Evolutionary conservation across 2,888 invertebrate species (phyloP).

Genomic region (Cyaniris semiargus): DNA sequence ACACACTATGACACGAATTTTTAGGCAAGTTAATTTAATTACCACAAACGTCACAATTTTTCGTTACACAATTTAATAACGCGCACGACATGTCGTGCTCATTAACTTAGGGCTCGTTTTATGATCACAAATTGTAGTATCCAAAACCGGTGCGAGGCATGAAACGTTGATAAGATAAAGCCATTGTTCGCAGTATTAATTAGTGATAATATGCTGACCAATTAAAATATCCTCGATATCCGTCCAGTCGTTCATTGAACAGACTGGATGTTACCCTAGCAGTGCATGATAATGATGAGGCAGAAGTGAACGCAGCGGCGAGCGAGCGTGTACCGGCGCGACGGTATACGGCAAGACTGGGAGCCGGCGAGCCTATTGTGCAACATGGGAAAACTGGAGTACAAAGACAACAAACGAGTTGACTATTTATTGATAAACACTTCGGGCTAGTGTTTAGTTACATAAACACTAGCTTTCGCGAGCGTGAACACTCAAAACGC

Average conservation of each 20-base stretch:
- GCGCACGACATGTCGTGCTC: constrained; percentile 49
- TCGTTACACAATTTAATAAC: constrained; percentile 42
- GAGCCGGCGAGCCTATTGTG: constrained; percentile 68
- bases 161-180: constrained; percentile 49
- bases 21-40: constrained; percentile 26
- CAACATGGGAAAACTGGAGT: constrained; percentile 69
- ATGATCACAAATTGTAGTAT: constrained; percentile 3
- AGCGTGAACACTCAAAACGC: constrained; percentile 13
- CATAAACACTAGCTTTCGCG: constrained; percentile 7
- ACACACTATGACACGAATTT: constrained; percentile 18
- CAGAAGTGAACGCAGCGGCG: not conserved
- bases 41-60: constrained; percentile 43
- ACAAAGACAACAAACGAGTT: constrained; percentile 61
- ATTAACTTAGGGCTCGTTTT: constrained; percentile 38
- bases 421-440: constrained; percentile 44
- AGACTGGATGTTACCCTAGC: not conserved
- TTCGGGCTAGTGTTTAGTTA: constrained; percentile 31
- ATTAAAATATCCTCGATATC: constrained; percentile 55
- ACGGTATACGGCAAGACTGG: constrained; percentile 43
- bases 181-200: constrained; percentile 35
- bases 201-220: constrained; percentile 52
- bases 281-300: constrained; percentile 35
- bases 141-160: not conserved
- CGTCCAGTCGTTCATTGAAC: constrained; percentile 62
- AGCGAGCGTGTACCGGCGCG: not conserved